Base-by-base conservation (phyloP, 2,797 vertebrate genomes). In the Ibycter americanus region DNA sequence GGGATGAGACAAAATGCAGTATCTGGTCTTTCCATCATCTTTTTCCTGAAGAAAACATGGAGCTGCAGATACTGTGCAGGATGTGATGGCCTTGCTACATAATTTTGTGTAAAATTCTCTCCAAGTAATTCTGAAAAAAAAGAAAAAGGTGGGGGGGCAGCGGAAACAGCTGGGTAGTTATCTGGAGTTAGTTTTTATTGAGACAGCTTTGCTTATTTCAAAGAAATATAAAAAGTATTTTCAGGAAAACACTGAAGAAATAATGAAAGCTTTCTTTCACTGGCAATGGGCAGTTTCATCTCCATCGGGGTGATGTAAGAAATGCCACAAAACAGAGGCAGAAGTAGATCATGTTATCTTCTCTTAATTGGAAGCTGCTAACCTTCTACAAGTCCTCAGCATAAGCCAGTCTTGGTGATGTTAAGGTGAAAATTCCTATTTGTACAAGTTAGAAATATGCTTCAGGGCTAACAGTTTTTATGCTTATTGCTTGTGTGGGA, bases 101-200 rank as follows among this genome's bases (percentile, higher is more conserved):
- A 42, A 42, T 72, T 79, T 81, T 1, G 0, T 79, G 40, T 67
- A 85, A 62, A 82, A 52, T 80, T 70, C 90, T 92, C 32, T 84
- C 17, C 27, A 52, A 11, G 20, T 71, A 81, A 46, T 91, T 81
- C 31, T 38, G 10, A 14, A 77, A 42, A 46, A 66, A 63, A 55
- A 26, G 8, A 9, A 2, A 2, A 27, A 12, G 21, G 1, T 7
- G 16, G 21, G 5, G 12, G 25, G 46, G 11, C 7, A 38, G 17
- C 16, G 8, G 22, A 20, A 73, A 7, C 15, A 87, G 12, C 55
- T 80, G 29, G 9, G 4, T 67, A 8, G 17, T 78, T 61, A 31
- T 36, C 29, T 87, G 27, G 44, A 70, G 27, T 90, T 90, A 73
- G 22, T 79, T 87, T 80, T 83, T 58, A 51, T 67, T 87, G 47